phyloP scores from a whole-genome alignment of 2,797 vertebrate genomes.

The Pseudomugil gertrudae region DNA sequence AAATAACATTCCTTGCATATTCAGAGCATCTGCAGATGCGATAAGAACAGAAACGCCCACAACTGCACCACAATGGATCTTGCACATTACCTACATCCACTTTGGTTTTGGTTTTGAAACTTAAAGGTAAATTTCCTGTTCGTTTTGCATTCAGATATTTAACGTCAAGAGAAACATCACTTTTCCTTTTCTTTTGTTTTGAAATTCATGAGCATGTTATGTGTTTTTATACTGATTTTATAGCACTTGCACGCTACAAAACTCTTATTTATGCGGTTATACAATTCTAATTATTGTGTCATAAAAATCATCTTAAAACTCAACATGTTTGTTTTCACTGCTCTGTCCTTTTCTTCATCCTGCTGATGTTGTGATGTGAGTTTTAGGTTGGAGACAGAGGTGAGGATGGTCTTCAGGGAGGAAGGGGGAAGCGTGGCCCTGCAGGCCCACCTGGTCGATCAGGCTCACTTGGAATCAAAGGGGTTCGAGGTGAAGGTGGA shows the following conservation, averaged over 20 bases:
- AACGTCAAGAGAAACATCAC: neutral
- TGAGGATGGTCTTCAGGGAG: constrained; percentile 74
- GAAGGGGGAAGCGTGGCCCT: constrained; percentile 76
- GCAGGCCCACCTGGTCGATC: constrained; percentile 75
- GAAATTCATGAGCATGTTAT: neutral
- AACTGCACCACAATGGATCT: constrained; percentile 34
- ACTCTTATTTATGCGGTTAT: neutral
- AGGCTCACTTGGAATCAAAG: constrained; percentile 78
- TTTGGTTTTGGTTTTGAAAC: constrained; percentile 19
- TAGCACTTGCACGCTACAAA: neutral
- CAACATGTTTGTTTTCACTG: constrained; percentile 2
- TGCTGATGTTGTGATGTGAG: constrained; percentile 39
- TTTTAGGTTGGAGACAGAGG: constrained; percentile 79
- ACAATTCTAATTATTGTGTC: neutral
- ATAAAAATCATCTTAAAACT: neutral
- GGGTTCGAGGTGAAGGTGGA: constrained; percentile 76
- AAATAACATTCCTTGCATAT: constrained; percentile 53
- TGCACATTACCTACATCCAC: constrained; percentile 26
- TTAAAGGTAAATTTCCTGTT: neutral
- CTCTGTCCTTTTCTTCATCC: constrained; percentile 9
- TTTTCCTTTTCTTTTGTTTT: neutral
- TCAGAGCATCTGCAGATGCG: constrained; percentile 44
- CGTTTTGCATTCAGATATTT: neutral
- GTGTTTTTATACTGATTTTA: neutral
- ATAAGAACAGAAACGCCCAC: constrained; percentile 36